A percentile compares a stretch with the other conserved stretches of the same genome.
Conservation (phyloP, 2,888 invertebrate species). For the Lepidocyrtoides sp. region DNA sequence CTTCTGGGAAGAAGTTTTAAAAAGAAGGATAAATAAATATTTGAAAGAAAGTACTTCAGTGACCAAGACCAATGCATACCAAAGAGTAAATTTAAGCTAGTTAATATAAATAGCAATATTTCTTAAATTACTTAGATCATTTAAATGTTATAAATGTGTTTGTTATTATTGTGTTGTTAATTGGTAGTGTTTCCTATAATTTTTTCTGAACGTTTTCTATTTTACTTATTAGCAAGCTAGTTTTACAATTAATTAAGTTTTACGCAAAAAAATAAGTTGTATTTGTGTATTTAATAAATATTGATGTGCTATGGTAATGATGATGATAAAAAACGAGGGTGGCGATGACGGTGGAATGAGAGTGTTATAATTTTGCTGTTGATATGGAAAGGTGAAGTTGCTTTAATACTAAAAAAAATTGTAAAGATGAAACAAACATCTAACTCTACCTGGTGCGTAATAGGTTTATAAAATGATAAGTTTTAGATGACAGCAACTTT, state of each 20-base stretch:
- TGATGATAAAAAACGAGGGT: background rate
- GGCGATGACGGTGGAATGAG: background rate
- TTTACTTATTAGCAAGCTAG: background rate
- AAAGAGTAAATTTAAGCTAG: slow-evolving; percentile 68
- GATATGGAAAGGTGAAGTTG: background rate
- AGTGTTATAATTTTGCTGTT: slow-evolving; percentile 4
- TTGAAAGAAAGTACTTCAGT: slow-evolving; percentile 1
- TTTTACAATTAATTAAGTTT: slow-evolving; percentile 7
- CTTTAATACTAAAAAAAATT: background rate
- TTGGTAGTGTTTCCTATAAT: background rate
- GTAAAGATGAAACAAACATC: background rate
- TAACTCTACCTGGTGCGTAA: slow-evolving; percentile 25
- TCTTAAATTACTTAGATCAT: too few relatives aligned
- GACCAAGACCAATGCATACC: slow-evolving; percentile 79
- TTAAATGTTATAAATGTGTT: background rate
- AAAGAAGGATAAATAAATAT: background rate
- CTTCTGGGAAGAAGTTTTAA: slow-evolving; percentile 40
- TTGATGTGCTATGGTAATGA: background rate
- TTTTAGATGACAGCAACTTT: background rate
- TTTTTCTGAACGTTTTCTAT: slow-evolving; percentile 5
- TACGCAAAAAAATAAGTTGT: background rate
- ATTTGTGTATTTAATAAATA: slow-evolving; percentile 3
- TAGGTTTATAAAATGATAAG: slow-evolving; percentile 21
- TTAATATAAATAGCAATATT: background rate
- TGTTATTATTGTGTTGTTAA: background rate